Conservation (phyloP, 2,113 vertebrate species). For the Apteryx mantelli region DNA sequence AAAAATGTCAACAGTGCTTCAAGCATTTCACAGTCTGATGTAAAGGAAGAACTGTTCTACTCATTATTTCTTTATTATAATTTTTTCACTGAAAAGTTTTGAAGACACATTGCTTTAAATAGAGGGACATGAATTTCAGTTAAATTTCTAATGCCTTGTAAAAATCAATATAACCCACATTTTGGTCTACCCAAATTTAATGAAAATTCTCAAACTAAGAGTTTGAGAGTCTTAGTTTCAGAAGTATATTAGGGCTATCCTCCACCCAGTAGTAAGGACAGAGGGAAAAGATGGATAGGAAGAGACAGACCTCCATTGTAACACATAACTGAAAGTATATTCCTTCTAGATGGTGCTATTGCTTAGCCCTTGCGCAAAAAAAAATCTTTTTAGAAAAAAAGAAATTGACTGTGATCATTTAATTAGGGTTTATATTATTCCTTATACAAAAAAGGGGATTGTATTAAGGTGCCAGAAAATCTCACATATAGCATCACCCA, state of each 20-base stretch:
- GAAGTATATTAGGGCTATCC: not conserved
- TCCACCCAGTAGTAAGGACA: not conserved
- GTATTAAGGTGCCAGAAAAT: not conserved
- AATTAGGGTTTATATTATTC: not conserved
- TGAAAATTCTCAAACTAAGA: not conserved
- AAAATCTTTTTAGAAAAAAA: not conserved
- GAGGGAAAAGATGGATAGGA: not conserved
- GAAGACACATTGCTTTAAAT: not conserved
- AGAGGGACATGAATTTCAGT: not conserved
- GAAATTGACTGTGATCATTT: not conserved
- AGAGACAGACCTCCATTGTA: not conserved
- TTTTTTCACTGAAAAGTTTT: not conserved
- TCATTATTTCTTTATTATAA: not conserved
- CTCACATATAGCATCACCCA: not conserved
- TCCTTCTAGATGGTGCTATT: conserved; percentile 70
- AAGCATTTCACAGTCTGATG: not conserved
- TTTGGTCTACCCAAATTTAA: not conserved
- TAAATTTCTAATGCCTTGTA: not conserved
- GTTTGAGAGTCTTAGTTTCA: not conserved
- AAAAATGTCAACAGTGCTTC: not conserved
- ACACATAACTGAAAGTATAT: not conserved
- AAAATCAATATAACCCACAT: not conserved
- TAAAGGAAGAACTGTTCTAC: not conserved
- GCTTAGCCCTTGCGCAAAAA: conserved; percentile 5
- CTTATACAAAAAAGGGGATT: not conserved